Base-by-base conservation (phyloP, 2,888 invertebrate genomes). In the Synergus laeviventris region DNA sequence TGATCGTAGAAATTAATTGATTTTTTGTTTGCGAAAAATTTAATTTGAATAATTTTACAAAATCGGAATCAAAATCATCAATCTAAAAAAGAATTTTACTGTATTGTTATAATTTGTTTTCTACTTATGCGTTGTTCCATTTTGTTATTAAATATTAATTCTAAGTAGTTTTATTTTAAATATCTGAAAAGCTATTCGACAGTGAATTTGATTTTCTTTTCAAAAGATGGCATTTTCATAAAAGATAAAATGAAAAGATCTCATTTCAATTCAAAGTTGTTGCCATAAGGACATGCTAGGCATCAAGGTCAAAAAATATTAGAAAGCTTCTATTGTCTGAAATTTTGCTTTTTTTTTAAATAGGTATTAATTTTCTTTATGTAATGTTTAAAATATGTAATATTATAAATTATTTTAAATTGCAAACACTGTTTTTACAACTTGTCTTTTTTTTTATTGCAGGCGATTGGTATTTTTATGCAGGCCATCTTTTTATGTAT, bases 381-480 rank as follows among this genome's bases (percentile, higher is more conserved):
- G 12, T 24, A 59, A 21, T 24, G 21, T 49, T 49, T 18, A 49
- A 18, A 31, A 49, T 2, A 18, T 31, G 31, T 31, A 31, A 31
- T 31, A 18, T 18, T 18, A 9, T 49, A 49, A 49, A 59, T 24
- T 12, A 11, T 24, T 59, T 54, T 59, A 24, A 14, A 24, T 24
- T 24, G 5, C 7, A 8, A 61, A 61, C 11, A n/a, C 31, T 49
- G 36, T 64, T 36, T 45, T 21, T 12, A 2, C 45, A 36, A 70
- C 31, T 4, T 18, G 14, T 66, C 16, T 70, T 70, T 36, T n/a
- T 49, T 45, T 49, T 8, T 24, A 12, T 70, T 70, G 1, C 70
- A 70, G 70, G 70, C 70, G 49, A n/a, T 70, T 8, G 49, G 70
- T 49, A 49, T 49, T 70, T 49, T 70, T 49, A 70, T 24, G n/a